Percentiles rank a stretch among this genome's conserved stretches.
These are phyloP conservation scores for Drosophila neocordata DNA, from an alignment of 1,140 invertebrate genomes.

Conservation along the genomic window DNA sequence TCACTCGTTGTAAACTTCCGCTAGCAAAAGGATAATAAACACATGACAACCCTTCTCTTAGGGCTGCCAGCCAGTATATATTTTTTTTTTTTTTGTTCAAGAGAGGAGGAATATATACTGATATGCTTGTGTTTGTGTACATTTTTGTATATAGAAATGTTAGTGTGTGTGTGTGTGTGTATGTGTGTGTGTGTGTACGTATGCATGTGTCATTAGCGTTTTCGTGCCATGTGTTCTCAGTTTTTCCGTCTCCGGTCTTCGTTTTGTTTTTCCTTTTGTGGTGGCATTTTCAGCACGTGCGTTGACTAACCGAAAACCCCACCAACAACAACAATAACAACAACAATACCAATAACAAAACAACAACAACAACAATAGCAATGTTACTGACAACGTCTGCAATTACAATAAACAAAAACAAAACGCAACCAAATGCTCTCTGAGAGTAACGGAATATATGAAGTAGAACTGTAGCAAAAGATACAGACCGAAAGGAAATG, in stretches of 20 bases:
- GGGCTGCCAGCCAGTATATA: neutral
- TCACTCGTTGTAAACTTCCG: slow-evolving; percentile 40
- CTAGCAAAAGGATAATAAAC: slow-evolving; percentile 41
- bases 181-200: slow-evolving; percentile 14
- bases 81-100: neutral
- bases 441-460: neutral
- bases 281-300: slow-evolving; percentile 55
- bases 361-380: slow-evolving; percentile 11
- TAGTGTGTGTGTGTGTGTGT: slow-evolving; percentile 21
- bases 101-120: slow-evolving; percentile 4
- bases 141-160: neutral
- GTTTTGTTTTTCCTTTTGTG: slow-evolving; percentile 31
- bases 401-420: slow-evolving; percentile 58
- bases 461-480: slow-evolving; percentile 1
- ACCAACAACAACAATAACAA: slow-evolving; percentile 34
- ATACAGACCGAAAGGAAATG: slow-evolving; percentile 8
- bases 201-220: slow-evolving; percentile 57
- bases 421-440: slow-evolving; percentile 43
- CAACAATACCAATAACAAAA: slow-evolving; percentile 13
- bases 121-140: slow-evolving; percentile 28
- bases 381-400: slow-evolving; percentile 38
- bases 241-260: slow-evolving; percentile 27
- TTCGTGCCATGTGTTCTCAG: slow-evolving; percentile 44
- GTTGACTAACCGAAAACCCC: slow-evolving; percentile 29
- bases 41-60: slow-evolving; percentile 45